Base-by-base conservation (phyloP, 2,888 invertebrate species). In the Drosophila crucigera region DNA sequence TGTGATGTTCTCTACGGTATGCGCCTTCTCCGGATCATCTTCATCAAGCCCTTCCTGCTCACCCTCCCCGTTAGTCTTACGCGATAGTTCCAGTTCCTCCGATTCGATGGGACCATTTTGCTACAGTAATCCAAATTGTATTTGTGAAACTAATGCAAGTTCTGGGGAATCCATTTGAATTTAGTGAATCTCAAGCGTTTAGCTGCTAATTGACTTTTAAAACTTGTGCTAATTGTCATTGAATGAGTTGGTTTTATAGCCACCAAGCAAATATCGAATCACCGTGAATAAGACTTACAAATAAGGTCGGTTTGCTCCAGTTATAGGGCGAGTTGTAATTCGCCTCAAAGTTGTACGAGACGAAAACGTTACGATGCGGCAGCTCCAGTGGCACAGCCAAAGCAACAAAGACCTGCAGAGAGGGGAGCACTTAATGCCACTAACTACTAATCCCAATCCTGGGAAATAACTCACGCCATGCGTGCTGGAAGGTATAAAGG, bases 301-400 rank as follows among this genome's bases (percentile, higher is more conserved):
- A 92, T 72, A 89, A 61, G 37, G 91, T 89, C 56, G 92, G 92
- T 33, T 89, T 62, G 58, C 76, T 81, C 91, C 91, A 93, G 54
- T 96, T 96, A 25, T 92, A 93, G 7, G 96, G 95, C 4, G 95
- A 93, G 76, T 92, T 93, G 92, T 96, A 96, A 90, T 95, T 95
- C 0, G 95, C 95, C 89, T 96, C 96, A 84, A 96, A 96, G 93
- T 96, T 96, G 91, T 96, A 96, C 0, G 96, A 96, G 33, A 96
- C 94, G 83, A 96, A 96, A 25, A 96, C 95, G 86, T 95, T 96
- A 76, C 95, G 95, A 80, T 95, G 95, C 0, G 96, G 96, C 9
- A 96, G 94, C 83, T 96, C 96, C 25, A 97, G 91, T 0, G 96
- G 96, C 35, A 96, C 94, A 0, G 96, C 96, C 73, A 96, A 94